phyloP scores from a whole-genome alignment of 2,888 invertebrate species.

The Hirtodrosophila cameraria region DNA sequence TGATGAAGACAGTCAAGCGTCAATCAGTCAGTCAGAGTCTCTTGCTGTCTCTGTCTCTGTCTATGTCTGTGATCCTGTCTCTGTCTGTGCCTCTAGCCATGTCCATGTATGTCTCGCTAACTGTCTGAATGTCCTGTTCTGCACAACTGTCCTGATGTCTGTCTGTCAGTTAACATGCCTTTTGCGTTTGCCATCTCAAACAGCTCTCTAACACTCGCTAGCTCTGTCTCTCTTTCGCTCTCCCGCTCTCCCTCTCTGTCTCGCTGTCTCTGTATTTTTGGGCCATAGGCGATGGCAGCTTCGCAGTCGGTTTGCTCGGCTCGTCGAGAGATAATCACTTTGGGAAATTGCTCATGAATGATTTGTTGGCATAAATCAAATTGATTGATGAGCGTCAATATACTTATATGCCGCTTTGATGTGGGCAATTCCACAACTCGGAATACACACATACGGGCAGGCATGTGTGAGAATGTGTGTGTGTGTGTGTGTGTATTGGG shows the following conservation, averaged over 20 bases:
- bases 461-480: conserved; percentile 14
- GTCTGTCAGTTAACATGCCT: conserved; percentile 76
- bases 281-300: conserved; percentile 23
- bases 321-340: conserved; percentile 79
- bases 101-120: conserved; percentile 42
- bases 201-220: conserved; percentile 2
- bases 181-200: conserved; percentile 59
- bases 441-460: conserved; percentile 39
- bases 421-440: conserved; percentile 69
- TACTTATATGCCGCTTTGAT: conserved; percentile 79
- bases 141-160: conserved; percentile 55
- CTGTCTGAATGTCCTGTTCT: conserved; percentile 35
- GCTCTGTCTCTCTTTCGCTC: not conserved
- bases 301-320: conserved; percentile 40
- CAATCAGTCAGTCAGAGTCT: conserved; percentile 69
- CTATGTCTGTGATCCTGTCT: conserved; percentile 8
- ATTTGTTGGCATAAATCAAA: conserved; percentile 81
- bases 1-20: conserved; percentile 79
- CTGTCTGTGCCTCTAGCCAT: conserved; percentile 1
- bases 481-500: conserved; percentile 24
- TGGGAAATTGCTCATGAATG: conserved; percentile 81
- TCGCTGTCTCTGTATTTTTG: conserved; percentile 7
- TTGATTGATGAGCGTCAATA: conserved; percentile 79
- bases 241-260: not conserved
- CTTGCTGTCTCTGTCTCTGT: conserved; percentile 9